A percentile compares a stretch with the other conserved stretches of the same genome.
Conservation (phyloP, 2,113 vertebrate species). For the Grammomys dolichurus region DNA sequence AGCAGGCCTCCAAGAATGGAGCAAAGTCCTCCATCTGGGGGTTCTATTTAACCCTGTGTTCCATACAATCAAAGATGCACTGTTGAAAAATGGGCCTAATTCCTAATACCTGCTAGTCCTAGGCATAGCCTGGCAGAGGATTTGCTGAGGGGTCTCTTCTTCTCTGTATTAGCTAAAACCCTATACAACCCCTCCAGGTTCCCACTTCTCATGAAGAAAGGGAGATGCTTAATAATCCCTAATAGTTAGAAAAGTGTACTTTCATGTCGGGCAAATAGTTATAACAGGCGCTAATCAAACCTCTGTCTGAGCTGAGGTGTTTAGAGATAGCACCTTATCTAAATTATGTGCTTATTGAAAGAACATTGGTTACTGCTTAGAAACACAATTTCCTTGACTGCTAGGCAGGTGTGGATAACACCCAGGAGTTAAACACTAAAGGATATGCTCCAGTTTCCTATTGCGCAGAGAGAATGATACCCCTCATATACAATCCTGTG, state of each 20-base stretch:
- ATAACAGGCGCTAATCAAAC: neutral
- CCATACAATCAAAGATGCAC: neutral
- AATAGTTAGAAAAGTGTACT: neutral
- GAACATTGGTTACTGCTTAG: neutral
- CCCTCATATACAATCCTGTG: neutral
- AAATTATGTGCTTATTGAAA: neutral
- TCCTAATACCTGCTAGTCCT: neutral
- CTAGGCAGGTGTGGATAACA: neutral
- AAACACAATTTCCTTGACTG: neutral
- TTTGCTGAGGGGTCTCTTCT: neutral
- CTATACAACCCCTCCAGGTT: neutral
- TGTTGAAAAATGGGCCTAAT: neutral
- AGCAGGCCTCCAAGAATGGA: neutral
- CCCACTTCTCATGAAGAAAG: neutral
- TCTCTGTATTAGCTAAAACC: neutral
- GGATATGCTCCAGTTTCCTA: neutral
- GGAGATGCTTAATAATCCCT: neutral
- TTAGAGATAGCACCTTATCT: neutral
- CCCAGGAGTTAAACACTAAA: neutral
- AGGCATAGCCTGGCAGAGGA: neutral
- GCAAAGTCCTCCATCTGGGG: neutral
- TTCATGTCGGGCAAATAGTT: neutral
- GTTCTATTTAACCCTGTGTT: neutral
- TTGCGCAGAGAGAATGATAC: neutral
- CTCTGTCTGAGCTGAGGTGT: neutral